A percentile compares a stretch with the other conserved stretches of the same genome.
These are phyloP conservation scores for Campodea augens DNA, from an alignment of 1,140 invertebrate genomes.

Conservation along the genomic window DNA sequence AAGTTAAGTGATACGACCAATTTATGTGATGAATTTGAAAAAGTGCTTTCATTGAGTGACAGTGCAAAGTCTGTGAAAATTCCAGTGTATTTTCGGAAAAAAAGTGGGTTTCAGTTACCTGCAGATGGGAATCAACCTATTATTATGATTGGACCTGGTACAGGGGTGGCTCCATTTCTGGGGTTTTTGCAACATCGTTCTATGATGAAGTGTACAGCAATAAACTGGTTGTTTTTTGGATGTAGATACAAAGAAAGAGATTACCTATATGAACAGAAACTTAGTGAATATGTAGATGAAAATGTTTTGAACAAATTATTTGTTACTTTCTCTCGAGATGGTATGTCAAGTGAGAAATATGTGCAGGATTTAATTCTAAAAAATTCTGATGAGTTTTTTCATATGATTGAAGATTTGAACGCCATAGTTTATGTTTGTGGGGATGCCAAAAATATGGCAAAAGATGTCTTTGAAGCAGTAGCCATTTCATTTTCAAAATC, in stretches of 20 bases:
- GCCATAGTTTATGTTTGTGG: constrained; percentile 55
- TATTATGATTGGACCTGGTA: constrained; percentile 63
- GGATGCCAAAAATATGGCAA: constrained; percentile 49
- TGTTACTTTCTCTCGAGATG: constrained; percentile 43
- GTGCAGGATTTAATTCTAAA: constrained; percentile 37
- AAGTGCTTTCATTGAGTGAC: background rate
- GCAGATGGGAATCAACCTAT: constrained; percentile 33
- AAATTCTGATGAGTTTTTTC: constrained; percentile 31
- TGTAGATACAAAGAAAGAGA: constrained; percentile 44
- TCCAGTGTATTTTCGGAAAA: constrained; percentile 41
- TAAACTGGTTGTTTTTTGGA: constrained; percentile 49
- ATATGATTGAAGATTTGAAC: constrained; percentile 31
- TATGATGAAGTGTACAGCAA: constrained; percentile 17
- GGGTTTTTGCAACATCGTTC: constrained; percentile 37
- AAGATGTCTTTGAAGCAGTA: constrained; percentile 40
- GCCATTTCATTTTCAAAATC: constrained; percentile 29
- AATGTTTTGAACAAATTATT: constrained; percentile 32
- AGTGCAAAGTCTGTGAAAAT: constrained; percentile 16
- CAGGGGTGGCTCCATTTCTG: constrained; percentile 61
- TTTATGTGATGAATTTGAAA: constrained; percentile 8
- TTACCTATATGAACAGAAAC: constrained; percentile 36
- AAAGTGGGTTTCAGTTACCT: constrained; percentile 33
- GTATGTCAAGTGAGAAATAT: constrained; percentile 30
- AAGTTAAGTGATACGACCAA: constrained; percentile 9
- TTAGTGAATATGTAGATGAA: constrained; percentile 28